A percentile compares a stretch with the other conserved stretches of the same genome.
Evolutionary conservation across 2,113 vertebrate genomes (phyloP).

Genomic region (Marcusenius ussheri): DNA sequence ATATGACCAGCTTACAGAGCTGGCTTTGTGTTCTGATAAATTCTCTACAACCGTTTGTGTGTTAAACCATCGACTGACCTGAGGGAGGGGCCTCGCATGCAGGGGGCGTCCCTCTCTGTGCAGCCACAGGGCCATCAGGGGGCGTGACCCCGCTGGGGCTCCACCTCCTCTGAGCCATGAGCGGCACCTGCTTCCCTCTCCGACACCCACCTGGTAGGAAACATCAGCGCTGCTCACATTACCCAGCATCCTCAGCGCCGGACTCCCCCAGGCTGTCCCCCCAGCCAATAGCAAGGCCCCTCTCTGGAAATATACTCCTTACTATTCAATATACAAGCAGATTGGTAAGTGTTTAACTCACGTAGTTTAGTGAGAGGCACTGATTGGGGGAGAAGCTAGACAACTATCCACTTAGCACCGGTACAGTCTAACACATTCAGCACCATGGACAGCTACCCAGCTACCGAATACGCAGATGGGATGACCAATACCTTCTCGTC

Average conservation of each 20-base stretch:
- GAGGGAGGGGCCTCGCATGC: background rate
- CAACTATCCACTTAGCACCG: background rate
- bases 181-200: background rate
- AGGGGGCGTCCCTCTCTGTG: constrained; percentile 20
- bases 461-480: background rate
- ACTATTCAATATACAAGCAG: background rate
- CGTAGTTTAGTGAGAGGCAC: background rate
- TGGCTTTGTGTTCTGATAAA: background rate
- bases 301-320: background rate
- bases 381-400: background rate
- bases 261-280: background rate
- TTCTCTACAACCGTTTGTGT: background rate
- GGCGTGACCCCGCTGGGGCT: background rate
- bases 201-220: background rate
- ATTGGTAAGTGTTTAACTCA: background rate
- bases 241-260: background rate
- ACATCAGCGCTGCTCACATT: background rate
- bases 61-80: constrained; percentile 17
- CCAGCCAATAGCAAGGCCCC: background rate
- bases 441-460: background rate
- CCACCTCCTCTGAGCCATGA: constrained; percentile 27
- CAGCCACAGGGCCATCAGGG: constrained; percentile 6
- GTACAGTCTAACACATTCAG: background rate
- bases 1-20: background rate
- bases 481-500: background rate